phyloP scores from a whole-genome alignment of 2,888 invertebrate genomes.

The Drosophila mimica region DNA sequence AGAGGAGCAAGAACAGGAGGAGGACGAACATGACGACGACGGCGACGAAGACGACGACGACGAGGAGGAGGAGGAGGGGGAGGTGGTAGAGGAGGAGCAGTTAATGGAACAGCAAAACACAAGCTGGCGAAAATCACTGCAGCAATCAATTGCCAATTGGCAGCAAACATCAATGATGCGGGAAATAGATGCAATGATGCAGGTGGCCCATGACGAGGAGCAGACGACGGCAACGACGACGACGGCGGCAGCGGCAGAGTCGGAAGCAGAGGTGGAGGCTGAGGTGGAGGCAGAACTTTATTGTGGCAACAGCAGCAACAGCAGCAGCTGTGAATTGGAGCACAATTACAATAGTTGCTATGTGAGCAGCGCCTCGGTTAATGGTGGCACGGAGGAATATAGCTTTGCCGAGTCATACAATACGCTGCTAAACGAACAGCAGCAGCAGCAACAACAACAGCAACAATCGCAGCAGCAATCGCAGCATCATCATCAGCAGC shows the following conservation, averaged over 20 bases:
- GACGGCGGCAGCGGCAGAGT: neutral
- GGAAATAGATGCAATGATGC: constrained; percentile 5
- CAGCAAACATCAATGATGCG: constrained; percentile 27
- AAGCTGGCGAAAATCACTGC: constrained; percentile 54
- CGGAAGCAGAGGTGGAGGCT: constrained; percentile 6
- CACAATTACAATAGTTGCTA: constrained; percentile 47
- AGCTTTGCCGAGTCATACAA: constrained; percentile 85
- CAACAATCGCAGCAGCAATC: constrained; percentile 32
- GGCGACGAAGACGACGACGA: neutral
- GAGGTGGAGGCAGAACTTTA: constrained; percentile 1
- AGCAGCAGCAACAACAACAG: constrained; percentile 40
- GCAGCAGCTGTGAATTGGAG: constrained; percentile 46
- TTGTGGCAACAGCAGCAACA: constrained; percentile 13
- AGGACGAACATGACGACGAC: constrained; percentile 14
- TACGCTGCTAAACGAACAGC: constrained; percentile 75
- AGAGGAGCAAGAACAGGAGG: constrained; percentile 16
- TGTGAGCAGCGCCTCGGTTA: constrained; percentile 39
- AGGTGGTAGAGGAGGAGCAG: neutral
- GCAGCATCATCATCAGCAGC: constrained; percentile 28
- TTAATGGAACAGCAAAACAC: constrained; percentile 42
- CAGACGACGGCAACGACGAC: neutral
- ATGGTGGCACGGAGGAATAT: constrained; percentile 55
- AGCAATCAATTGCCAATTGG: constrained; percentile 36
- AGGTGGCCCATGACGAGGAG: constrained; percentile 2
- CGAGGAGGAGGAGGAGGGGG: neutral